These are phyloP conservation scores for Lanius ludovicianus DNA, from an alignment of 2,113 vertebrate genomes.

Conservation along the genomic window DNA sequence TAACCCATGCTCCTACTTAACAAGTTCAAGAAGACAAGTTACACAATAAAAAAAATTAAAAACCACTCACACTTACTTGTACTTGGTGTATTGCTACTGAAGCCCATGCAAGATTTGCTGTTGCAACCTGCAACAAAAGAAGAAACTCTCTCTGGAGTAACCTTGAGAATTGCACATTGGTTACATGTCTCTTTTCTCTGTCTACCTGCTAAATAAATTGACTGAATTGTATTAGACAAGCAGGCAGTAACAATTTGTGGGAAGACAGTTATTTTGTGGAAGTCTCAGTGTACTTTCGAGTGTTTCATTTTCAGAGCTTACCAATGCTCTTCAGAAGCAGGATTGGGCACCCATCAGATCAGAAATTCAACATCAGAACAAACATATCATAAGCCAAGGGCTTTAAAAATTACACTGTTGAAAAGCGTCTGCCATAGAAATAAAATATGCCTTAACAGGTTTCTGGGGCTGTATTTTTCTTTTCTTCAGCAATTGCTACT, in stretches of 20 bases:
- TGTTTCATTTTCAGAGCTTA: neutral
- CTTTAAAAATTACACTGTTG: neutral
- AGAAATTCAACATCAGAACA: neutral
- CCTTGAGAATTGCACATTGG: neutral
- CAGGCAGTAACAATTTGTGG: neutral
- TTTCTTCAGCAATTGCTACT: neutral
- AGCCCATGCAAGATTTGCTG: conserved; percentile 95
- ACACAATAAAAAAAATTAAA: neutral
- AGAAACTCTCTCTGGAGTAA: neutral
- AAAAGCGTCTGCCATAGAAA: neutral
- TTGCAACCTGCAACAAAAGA: conserved; percentile 86
- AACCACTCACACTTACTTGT: conserved; percentile 79
- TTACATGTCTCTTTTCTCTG: neutral
- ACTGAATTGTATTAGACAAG: neutral
- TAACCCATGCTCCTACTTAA: neutral
- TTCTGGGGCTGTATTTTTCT: neutral
- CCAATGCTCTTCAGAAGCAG: neutral
- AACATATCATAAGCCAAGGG: neutral
- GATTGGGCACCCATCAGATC: neutral
- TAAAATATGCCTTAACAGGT: neutral
- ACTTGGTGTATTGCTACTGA: conserved; percentile 98
- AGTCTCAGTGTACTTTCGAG: fast-evolving
- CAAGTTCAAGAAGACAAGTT: neutral
- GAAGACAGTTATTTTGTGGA: neutral
- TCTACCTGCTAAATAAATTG: neutral